Percentiles rank a stretch among this genome's conserved stretches.
Evolutionary conservation across 1,140 invertebrate genomes (phyloP).

Genomic region (Psilanteris sp.): DNA sequence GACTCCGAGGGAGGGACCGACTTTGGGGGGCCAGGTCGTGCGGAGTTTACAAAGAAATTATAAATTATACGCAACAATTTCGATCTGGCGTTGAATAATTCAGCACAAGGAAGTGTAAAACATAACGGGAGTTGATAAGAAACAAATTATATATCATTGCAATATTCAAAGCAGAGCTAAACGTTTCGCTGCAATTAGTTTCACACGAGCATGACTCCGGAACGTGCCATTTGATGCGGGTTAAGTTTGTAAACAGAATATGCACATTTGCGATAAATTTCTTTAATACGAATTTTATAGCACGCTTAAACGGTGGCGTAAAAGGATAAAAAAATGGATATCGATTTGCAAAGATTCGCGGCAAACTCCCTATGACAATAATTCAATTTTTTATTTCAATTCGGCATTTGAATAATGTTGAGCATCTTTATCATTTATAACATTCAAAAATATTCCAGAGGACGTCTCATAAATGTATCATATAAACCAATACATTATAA

Average conservation of each 20-base stretch:
- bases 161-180: no score
- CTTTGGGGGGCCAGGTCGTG: no score
- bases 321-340: conserved; percentile 4
- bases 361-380: conserved; percentile 16
- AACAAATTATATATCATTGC: no score
- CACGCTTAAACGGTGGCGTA: background rate
- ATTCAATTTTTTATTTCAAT: conserved; percentile 39
- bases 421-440: conserved; percentile 31
- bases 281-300: conserved; percentile 18
- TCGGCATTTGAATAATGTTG: conserved; percentile 32
- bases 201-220: no score
- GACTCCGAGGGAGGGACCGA: background rate
- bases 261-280: conserved; percentile 16
- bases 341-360: conserved; percentile 19
- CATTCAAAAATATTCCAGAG: conserved; percentile 39
- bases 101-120: no score
- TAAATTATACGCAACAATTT: no score
- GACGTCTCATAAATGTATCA: conserved; percentile 42
- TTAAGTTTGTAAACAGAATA: no score
- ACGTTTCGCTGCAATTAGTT: no score
- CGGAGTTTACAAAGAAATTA: no score
- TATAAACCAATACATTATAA: conserved; percentile 38
- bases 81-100: no score
- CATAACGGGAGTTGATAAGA: no score
- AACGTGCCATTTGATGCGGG: no score